Percentiles rank a stretch among this genome's conserved stretches.
Evolutionary conservation across 1,140 invertebrate genomes (phyloP).

Genomic region (Oncopodura yosiiana): DNA sequence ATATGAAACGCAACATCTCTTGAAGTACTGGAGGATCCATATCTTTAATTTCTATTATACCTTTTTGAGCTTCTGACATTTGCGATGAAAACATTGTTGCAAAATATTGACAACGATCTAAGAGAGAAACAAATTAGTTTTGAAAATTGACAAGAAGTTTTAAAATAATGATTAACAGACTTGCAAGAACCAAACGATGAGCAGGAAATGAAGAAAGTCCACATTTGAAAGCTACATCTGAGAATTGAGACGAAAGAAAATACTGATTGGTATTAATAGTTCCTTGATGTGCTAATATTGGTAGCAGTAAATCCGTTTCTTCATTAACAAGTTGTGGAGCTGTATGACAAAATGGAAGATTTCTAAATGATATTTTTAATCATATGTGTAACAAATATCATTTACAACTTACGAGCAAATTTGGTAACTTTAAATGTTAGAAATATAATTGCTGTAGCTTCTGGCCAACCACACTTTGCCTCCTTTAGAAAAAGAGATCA

Average conservation of each 20-base stretch:
- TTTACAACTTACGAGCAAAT: constrained; percentile 1
- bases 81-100: constrained; percentile 6
- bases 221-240: constrained; percentile 17
- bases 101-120: constrained; percentile 23
- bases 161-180: constrained; percentile 1
- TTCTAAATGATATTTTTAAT: neutral
- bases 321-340: constrained; percentile 14
- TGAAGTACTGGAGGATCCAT: constrained; percentile 8
- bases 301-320: constrained; percentile 9
- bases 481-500: too few relatives aligned
- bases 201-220: constrained; percentile 17
- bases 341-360: neutral
- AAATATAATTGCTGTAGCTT: constrained; percentile 12
- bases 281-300: neutral
- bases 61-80: constrained; percentile 15
- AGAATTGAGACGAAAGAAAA: constrained; percentile 12
- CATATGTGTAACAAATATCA: neutral
- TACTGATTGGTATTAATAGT: neutral
- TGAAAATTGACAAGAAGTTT: neutral
- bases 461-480: constrained; percentile 15
- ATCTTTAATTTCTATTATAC: constrained; percentile 15
- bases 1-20: constrained; percentile 27
- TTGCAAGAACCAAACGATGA: constrained; percentile 19
- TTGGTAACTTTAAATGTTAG: constrained; percentile 7
- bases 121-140: too few relatives aligned